Conservation (phyloP, 2,888 invertebrate genomes). For the Gastracanthus pulcherrimus region DNA sequence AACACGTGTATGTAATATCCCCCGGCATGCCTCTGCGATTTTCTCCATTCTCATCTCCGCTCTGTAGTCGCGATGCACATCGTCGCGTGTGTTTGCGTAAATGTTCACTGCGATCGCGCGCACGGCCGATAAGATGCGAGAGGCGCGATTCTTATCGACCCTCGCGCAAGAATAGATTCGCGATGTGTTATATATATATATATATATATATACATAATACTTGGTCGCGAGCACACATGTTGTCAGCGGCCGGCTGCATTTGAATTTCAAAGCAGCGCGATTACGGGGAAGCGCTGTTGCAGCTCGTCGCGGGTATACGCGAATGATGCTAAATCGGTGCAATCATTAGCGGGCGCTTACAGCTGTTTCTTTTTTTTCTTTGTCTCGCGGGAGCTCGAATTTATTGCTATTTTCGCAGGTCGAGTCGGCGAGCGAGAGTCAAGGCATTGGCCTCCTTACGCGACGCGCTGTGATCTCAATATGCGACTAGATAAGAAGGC, state of each 20-base stretch:
- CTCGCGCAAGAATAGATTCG: not conserved
- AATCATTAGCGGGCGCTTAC: no score
- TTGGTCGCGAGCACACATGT: not conserved
- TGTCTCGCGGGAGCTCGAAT: not conserved
- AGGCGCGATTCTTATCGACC: not conserved
- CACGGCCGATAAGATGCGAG: not conserved
- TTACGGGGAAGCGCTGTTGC: no score
- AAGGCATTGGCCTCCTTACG: slow-evolving; percentile 34
- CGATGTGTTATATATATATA: not conserved
- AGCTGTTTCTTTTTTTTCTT: not conserved
- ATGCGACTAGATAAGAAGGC: not conserved
- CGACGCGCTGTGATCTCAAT: slow-evolving; percentile 8
- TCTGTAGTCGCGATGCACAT: not conserved
- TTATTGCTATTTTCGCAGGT: not conserved
- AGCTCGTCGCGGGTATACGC: not conserved
- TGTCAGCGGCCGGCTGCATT: not conserved
- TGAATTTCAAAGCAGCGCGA: slow-evolving; percentile 24
- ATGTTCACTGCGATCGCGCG: not conserved
- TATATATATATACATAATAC: not conserved
- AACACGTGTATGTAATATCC: not conserved
- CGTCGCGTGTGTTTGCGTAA: not conserved
- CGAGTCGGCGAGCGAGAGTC: not conserved
- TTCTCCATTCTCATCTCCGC: not conserved
- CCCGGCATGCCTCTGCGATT: not conserved
- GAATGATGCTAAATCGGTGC: no score